Base-by-base conservation (phyloP, 2,888 invertebrate species). In the Aspidiotus destructor region DNA sequence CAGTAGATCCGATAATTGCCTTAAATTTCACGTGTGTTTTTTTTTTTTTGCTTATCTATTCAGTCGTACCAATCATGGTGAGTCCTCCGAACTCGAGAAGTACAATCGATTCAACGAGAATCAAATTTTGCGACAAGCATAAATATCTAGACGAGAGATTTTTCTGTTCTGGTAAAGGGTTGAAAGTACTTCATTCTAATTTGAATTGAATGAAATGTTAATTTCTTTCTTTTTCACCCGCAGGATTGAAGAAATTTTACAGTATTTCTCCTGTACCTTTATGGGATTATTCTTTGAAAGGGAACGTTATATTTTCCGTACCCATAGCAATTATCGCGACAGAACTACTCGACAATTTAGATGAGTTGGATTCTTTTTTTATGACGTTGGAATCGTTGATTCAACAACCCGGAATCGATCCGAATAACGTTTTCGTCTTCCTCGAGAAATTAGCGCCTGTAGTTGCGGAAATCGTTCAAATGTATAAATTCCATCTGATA, bases 321-420 rank as follows among this genome's bases (percentile, higher is more conserved):
- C 76, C 76, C 0, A 71, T 76, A 2, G 68, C 75, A n/a, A 73
- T 76, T n/a, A 62, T 75, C 10, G 73, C 72, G 55, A 70, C 72
- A 9, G 62, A 68, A 44, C 70, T 70, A 2, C n/a, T 17, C 5
- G 61, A 60, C 9, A 28, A 68, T 17, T 3, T 68, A 2, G 60
- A 68, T 11, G 52, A 68, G 40, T 52, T 68, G 7, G 65, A 70
- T 48, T 70, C 72, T 11, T 67, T 71, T 63, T 73, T 63, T 9
- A 61, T 70, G 68, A 74, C 70, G 60, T 72, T 70, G 62, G 73
- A 69, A 71, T 80, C 81, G 2, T 73, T 81, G 11, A 74, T 81
- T 44, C 77, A 79, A 73, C 81, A 82, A 73, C 81, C 81, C 16
- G 82, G 82, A 3, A 76, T 82, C 17, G 77, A 79, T 54, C 76